Base-by-base conservation (phyloP, 2,113 vertebrate species). In the Xiphorhynchus elegans region DNA sequence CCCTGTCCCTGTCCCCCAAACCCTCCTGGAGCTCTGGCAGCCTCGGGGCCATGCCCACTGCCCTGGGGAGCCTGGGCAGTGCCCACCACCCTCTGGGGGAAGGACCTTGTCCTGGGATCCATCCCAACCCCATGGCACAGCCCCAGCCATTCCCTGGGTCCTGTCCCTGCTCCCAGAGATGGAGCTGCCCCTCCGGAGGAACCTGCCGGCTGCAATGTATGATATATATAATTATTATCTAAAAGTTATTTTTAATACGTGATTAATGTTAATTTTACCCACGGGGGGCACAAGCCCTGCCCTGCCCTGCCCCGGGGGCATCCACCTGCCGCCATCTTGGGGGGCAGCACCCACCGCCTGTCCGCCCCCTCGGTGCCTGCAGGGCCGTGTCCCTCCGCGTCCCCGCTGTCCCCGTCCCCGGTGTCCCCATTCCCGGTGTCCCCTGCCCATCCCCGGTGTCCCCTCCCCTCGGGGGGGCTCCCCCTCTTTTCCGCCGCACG, bases 141-240 rank as follows among this genome's bases (percentile, higher is more conserved):
- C 55, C 4, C 25, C 14, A 15, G 58, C 58, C 4, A 0, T 33
- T 37, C 39, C 68, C 26, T 33, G 68, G 39, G 13, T 33, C 20
- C 49, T 26, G 20, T 31, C 8, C 14, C 20, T 13, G 33, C 8
- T 39, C 18, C 7, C 40, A 35, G 17, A 10, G 35, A 63, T 0
- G 0, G 17, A 75, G 42, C 70, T 56, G 40, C 35, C 35, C 1
- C 1, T 56, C 0, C 0, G 14, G 50, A 67, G 10, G 9, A 67
- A 12, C 40, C 40, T 42, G 40, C 40, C 40, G 39, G 12, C 4
- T 9, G 13, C 40, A 46, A 21, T 4, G 4, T 6, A 14, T 73
- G 4, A 31, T 14, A 39, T 29, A 9, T 6, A 11, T 33, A 44
- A 42, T 25, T 18, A 35, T 3, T 10, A 16, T 16, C 10, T 40